Evolutionary conservation across 2,113 vertebrate genomes (phyloP), one percentile per base, ranked within the genome.

Genomic region (Phyllostomus discolor): DNA sequence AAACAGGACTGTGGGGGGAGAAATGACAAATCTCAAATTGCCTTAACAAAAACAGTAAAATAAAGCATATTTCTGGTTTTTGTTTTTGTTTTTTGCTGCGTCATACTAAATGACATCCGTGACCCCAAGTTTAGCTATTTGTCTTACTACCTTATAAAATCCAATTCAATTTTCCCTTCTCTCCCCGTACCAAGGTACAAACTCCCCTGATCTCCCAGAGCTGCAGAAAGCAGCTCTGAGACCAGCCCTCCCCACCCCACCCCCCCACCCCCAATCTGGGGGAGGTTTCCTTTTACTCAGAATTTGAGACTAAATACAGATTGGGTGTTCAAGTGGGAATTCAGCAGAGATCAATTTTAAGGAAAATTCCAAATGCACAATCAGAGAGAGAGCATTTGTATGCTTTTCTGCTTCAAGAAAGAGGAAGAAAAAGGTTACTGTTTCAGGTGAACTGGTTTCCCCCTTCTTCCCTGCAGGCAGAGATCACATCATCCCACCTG

Each of bases 281-380:
- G 88, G 28, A 81, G 73, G 26, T 54, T 96, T 93, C 64, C 35
- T 75, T 90, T 89, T 70, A n/a, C 0, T 96, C 9, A 24, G 88
- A 75, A 83, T 72, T 97, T 97, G 90, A 98, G 98, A 98, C 97
- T 96, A 98, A 98, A 98, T 98, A 98, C 95, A 98, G 98, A 97
- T 73, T 95, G 66, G 67, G 43, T 89, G 85, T 97, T 88, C 95
- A 97, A 91, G 93, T 78, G 95, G 95, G 97, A 98, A 97, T 96
- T 96, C 97, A 87, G 91, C 92, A 96, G 91, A 97, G 94, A 97
- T 98, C 94, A 92, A 72, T 96, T 97, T 98, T 96, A 96, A 98
- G 85, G 92, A 97, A 98, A 98, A 97, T 96, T 95, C 94, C 94
- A 96, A 97, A 92, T 90, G 97, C 15, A 67, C 64, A 93, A 96